A percentile compares a stretch with the other conserved stretches of the same genome.
These are phyloP conservation scores for Apotomis betuletana DNA, from an alignment of 2,888 invertebrate species.

Conservation along the genomic window DNA sequence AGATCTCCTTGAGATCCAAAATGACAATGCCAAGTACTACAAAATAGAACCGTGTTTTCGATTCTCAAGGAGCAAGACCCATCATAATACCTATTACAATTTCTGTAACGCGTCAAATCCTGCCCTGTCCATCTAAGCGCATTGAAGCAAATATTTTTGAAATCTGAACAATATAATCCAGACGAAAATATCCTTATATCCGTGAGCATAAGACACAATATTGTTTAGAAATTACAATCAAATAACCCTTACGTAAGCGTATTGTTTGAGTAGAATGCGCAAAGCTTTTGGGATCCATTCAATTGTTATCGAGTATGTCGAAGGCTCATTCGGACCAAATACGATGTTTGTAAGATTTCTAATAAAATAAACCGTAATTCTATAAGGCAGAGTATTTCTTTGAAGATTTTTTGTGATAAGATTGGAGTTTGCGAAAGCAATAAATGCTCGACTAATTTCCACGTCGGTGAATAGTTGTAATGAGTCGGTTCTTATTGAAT, in stretches of 20 bases:
- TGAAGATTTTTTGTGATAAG: neutral
- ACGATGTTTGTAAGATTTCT: neutral
- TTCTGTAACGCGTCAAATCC: constrained; percentile 4
- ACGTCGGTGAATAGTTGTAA: constrained; percentile 30
- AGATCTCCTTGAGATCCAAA: too few relatives aligned
- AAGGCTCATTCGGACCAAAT: constrained; percentile 13
- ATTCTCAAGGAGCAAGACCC: neutral
- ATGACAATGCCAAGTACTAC: too few relatives aligned
- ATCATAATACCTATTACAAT: neutral
- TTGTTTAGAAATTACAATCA: constrained; percentile 35
- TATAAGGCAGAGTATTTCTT: neutral
- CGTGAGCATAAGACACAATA: constrained; percentile 30
- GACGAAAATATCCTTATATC: constrained; percentile 35
- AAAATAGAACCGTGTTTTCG: too few relatives aligned
- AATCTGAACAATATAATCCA: constrained; percentile 3
- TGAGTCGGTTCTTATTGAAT: constrained; percentile 24
- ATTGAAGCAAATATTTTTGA: constrained; percentile 24
- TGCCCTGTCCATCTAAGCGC: constrained; percentile 7
- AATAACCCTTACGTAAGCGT: constrained; percentile 50
- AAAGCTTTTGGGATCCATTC: constrained; percentile 41
- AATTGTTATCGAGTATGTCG: constrained; percentile 37
- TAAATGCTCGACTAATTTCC: constrained; percentile 19
- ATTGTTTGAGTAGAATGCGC: constrained; percentile 48
- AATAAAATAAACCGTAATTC: neutral
- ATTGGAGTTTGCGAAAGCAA: neutral